Evolutionary conservation across 2,113 vertebrate genomes (phyloP), one percentile per base, ranked within the genome.

Genomic region (Alethe castanea): DNA sequence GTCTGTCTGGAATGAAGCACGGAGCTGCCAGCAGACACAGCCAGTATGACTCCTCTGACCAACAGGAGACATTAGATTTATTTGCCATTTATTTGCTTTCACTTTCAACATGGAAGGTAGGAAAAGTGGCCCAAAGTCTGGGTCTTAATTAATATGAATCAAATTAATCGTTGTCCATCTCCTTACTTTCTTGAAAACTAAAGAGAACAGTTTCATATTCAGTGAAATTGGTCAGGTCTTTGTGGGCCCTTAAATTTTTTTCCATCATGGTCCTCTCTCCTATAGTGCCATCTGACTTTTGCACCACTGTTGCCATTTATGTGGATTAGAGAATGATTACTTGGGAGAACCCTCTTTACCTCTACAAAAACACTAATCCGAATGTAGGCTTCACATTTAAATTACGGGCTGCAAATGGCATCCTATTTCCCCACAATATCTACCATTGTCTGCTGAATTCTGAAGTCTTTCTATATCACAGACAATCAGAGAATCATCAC

Each of bases 101-200:
- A 3, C 36, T 76, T 61, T 87, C 73, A 28, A 7, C 0, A 0
- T 26, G 14, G 28, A 88, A 56, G 6, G 22, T 15, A 60, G 13
- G n/a, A 60, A 54, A 36, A 87, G 33, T 25, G 16, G 14, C 19
- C 29, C 59, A 69, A 89, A 79, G 71, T 86, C 33, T 90, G n/a
- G 16, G 13, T 38, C 54, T 54, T 62, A 73, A 69, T 90, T 90
- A 72, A 47, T 44, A 67, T 35, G 57, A 77, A 53, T 62, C 5
- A 20, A 81, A 45, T 20, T 18, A 83, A 79, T 56, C 31, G 29
- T 23, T 47, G 47, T 33, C 52, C 3, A 5, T 50, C 36, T 80
- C 54, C 36, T 81, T 52, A 33, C 9, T 9, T 20, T 22, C 38
- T 48, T 16, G 15, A 82, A 92, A 89, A 57, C 14, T 57, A 25